These are phyloP conservation scores for Phortica magna DNA, from an alignment of 2,888 invertebrate species.

Conservation along the genomic window DNA sequence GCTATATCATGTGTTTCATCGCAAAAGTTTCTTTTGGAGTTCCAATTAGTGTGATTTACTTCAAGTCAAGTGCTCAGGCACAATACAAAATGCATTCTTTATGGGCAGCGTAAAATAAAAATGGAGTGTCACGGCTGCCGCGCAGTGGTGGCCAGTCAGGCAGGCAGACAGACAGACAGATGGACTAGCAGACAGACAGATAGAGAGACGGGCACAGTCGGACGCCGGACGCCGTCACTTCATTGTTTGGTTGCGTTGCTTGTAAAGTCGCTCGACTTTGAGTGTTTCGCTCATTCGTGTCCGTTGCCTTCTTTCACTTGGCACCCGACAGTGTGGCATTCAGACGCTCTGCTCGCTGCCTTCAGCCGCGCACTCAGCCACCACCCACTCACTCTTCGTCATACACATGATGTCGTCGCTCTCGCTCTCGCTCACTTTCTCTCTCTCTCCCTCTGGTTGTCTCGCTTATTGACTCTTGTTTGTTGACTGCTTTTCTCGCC, in stretches of 20 bases:
- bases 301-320: slow-evolving; percentile 36
- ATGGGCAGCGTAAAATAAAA: slow-evolving; percentile 61
- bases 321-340: background rate
- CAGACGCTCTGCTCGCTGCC: no score
- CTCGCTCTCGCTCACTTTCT: background rate
- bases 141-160: slow-evolving; percentile 37
- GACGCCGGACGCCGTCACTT: background rate
- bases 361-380: no score
- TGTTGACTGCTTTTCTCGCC: slow-evolving; percentile 6
- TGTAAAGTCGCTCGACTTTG: slow-evolving; percentile 43
- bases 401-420: slow-evolving; percentile 29
- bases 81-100: slow-evolving; percentile 8
- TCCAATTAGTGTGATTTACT: slow-evolving; percentile 42
- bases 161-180: slow-evolving; percentile 9
- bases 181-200: background rate
- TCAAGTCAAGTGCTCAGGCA: background rate
- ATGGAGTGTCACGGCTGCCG: slow-evolving; percentile 68
- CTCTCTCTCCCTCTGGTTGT: slow-evolving; percentile 20
- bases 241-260: slow-evolving; percentile 12
- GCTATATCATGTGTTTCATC: background rate
- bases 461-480: slow-evolving; percentile 26
- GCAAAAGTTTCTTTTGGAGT: background rate
- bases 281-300: slow-evolving; percentile 34
- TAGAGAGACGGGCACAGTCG: background rate
- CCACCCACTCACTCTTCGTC: slow-evolving; percentile 44